These are phyloP conservation scores for Macroramphosus scolopax DNA, from an alignment of 2,797 vertebrate species.

Conservation along the genomic window DNA sequence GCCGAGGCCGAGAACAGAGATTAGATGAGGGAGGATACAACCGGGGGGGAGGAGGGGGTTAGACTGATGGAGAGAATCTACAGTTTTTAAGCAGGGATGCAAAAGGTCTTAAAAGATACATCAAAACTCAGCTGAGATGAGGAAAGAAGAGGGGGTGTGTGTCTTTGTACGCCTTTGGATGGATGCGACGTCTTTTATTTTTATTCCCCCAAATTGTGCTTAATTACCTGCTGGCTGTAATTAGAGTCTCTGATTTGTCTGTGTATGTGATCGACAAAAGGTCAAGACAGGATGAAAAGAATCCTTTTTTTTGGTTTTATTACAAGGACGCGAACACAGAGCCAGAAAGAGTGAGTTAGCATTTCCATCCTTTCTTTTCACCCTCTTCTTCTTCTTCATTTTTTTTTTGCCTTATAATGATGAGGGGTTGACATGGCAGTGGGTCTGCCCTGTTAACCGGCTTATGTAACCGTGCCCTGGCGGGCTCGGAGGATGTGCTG, in stretches of 20 bases:
- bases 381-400: slow-evolving; percentile 10
- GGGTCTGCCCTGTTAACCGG: slow-evolving; percentile 70
- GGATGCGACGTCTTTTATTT: slow-evolving; percentile 53
- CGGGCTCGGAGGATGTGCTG: slow-evolving; percentile 73
- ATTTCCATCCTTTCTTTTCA: slow-evolving; percentile 13
- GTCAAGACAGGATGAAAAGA: too few relatives aligned
- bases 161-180: slow-evolving; percentile 39
- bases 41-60: slow-evolving; percentile 38
- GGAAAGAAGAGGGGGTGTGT: slow-evolving; percentile 5
- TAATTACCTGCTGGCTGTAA: slow-evolving; percentile 69
- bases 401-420: slow-evolving; percentile 39
- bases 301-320: background rate
- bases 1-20: slow-evolving; percentile 51
- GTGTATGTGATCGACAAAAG: too few relatives aligned
- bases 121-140: slow-evolving; percentile 39
- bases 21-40: slow-evolving; percentile 44
- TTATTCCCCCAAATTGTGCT: slow-evolving; percentile 61
- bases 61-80: slow-evolving; percentile 49
- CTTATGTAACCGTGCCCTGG: slow-evolving; percentile 72
- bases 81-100: slow-evolving; percentile 39
- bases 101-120: slow-evolving; percentile 57
- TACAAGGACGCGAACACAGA: background rate
- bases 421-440: slow-evolving; percentile 65
- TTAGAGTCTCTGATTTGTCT: slow-evolving; percentile 25
- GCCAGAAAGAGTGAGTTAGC: slow-evolving; percentile 1